Evolutionary conservation across 1,140 invertebrate species (phyloP), one percentile per base, ranked within the genome.

Genomic region (Drosophila saltans): DNA sequence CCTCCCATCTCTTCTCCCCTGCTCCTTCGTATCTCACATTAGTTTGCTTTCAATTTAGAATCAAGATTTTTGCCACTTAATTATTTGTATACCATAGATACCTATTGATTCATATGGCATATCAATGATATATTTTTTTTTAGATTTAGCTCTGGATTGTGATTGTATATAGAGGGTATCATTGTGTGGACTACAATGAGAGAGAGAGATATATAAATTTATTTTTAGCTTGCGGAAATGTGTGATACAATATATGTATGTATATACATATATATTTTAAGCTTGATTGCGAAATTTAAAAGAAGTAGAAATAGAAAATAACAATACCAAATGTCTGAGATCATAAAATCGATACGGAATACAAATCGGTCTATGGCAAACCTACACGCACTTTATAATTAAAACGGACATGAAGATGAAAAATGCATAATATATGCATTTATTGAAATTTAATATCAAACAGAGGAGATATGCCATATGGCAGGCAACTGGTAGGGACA

Each of bases 21-120:
- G 3, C 33, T 36, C 33, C 3, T 62, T 52, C 45, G 16, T 24
- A 24, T 24, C 60, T 63, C 56, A 33, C 9, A 45, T 55, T 39
- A n/a, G 28, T 21, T 48, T 30, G 40, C 45, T 36, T 24, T 21
- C 26, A 24, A 11, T 43, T 39, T 33, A 52, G 41, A 62, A 41
- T 58, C 39, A 40, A 57, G 70, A 77, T 72, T 52, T 48, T 45
- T 52, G 33, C 39, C 39, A 40, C 39, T 40, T 40, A 40, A 40
- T 9, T 11, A 40, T 40, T 40, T 40, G 33, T 36, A 36, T 36
- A 36, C 33, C 33, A 36, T 2, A 30, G 6, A 6, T 36, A 36
- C 33, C 33, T 7, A 36, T 36, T 5, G 2, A 36, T 36, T 36
- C 4, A 36, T 4, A 36, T 36, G 33, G 33, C 6, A 36, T 36